Conservation (phyloP, 2,888 invertebrate species). For the Eupithecia abbreviata region DNA sequence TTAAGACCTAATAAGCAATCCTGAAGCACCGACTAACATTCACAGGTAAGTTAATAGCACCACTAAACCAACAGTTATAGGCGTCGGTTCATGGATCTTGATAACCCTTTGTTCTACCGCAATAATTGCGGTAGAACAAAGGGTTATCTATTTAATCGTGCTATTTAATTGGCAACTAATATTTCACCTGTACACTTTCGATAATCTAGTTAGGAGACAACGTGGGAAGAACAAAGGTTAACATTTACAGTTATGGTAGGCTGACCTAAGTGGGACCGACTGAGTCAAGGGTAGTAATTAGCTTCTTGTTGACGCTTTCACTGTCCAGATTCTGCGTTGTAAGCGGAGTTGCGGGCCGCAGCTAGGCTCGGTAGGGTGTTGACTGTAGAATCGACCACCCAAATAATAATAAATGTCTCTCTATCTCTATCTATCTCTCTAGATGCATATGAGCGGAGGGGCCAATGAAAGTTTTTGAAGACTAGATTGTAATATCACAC, state of each 20-base stretch:
- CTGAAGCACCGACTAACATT: conserved; percentile 4
- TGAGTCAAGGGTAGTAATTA: neutral
- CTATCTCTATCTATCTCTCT: too few relatives aligned
- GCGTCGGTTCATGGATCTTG: conserved; percentile 25
- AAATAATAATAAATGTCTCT: too few relatives aligned
- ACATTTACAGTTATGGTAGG: neutral
- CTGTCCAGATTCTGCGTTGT: neutral
- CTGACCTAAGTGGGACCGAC: conserved; percentile 1
- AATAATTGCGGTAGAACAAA: too few relatives aligned
- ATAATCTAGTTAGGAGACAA: conserved; percentile 18
- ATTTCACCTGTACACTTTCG: conserved; percentile 23
- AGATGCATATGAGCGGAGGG: neutral
- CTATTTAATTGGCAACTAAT: conserved; percentile 32
- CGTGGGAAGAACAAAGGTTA: conserved; percentile 16
- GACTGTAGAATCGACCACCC: too few relatives aligned
- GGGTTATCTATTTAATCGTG: too few relatives aligned
- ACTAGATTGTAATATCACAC: too few relatives aligned
- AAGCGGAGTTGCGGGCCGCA: too few relatives aligned
- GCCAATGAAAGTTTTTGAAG: neutral
- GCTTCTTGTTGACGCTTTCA: neutral
- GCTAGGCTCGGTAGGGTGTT: too few relatives aligned
- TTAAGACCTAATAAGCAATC: conserved; percentile 4
- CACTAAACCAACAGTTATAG: conserved; percentile 12
- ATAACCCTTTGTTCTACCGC: conserved; percentile 30
- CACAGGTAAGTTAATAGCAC: conserved; percentile 2